phyloP scores from a whole-genome alignment of 2,888 invertebrate species.

The Polydrusus pterygomalis region DNA sequence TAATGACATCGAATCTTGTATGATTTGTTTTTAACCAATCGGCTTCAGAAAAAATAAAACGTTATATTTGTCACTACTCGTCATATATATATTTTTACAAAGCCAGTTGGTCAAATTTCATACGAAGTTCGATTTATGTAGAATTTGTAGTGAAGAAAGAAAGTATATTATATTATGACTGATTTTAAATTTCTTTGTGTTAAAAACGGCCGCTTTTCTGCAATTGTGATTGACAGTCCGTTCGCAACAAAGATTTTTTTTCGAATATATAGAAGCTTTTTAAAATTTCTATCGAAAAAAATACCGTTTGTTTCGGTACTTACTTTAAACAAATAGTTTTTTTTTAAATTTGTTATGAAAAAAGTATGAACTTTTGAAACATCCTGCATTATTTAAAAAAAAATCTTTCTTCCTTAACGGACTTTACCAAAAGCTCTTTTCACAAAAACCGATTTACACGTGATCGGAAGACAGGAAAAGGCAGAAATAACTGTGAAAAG shows the following conservation, averaged over 20 bases:
- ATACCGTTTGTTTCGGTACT: too few relatives aligned
- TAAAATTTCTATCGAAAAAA: too few relatives aligned
- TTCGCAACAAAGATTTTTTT: background rate
- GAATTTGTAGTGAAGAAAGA: conserved; percentile 52
- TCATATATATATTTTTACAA: background rate
- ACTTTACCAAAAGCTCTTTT: background rate
- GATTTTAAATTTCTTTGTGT: conserved; percentile 46
- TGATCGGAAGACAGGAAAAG: too few relatives aligned
- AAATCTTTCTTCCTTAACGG: background rate
- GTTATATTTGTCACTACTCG: background rate
- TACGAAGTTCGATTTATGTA: conserved; percentile 32
- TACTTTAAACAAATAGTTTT: too few relatives aligned
- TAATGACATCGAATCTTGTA: conserved; percentile 17
- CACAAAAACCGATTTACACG: too few relatives aligned
- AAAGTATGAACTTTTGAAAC: too few relatives aligned
- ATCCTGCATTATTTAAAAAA: too few relatives aligned
- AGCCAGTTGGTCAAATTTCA: background rate
- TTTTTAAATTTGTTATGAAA: too few relatives aligned
- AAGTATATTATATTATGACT: conserved; percentile 49
- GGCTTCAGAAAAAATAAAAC: background rate
- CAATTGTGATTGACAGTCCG: background rate
- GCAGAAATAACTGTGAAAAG: too few relatives aligned
- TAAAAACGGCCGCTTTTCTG: conserved; percentile 4
- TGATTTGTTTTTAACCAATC: background rate
- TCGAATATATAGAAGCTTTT: too few relatives aligned